Evolutionary conservation across 2,888 invertebrate species (phyloP).

Genomic region (Oxycera nigricornis): DNA sequence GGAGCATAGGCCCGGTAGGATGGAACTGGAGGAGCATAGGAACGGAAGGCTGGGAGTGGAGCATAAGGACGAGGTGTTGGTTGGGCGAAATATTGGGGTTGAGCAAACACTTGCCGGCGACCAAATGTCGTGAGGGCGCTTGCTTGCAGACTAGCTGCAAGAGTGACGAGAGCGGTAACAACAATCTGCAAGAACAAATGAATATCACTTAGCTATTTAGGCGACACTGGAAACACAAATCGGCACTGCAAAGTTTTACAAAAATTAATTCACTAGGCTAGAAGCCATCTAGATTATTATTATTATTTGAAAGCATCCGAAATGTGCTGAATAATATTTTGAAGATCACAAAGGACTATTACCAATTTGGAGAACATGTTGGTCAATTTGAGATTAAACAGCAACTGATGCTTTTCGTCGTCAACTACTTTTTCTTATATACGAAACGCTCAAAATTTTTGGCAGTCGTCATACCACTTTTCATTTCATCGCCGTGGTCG

Average conservation of each 20-base stretch:
- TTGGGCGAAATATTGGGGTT: not conserved
- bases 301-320: not conserved
- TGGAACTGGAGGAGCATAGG: no score
- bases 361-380: constrained; percentile 41
- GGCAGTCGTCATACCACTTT: constrained; percentile 26
- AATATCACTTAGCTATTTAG: constrained; percentile 1
- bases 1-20: not conserved
- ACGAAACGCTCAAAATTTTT: constrained; percentile 6
- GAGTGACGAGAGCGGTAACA: constrained; percentile 10
- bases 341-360: not conserved
- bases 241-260: not conserved
- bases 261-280: not conserved
- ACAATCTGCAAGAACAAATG: constrained; percentile 21
- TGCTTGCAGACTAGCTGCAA: constrained; percentile 7
- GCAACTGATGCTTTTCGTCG: constrained; percentile 23
- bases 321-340: not conserved
- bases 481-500: not conserved
- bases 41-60: not conserved
- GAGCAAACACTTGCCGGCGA: constrained; percentile 7
- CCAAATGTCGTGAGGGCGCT: not conserved
- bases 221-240: not conserved
- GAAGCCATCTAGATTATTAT: not conserved
- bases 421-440: constrained; percentile 41
- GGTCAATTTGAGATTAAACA: constrained; percentile 1
- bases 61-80: constrained; percentile 4